Percentiles rank a stretch among this genome's conserved stretches.
phyloP scores from a whole-genome alignment of 1,140 invertebrate species.

The Rhagoletis zephyria region DNA sequence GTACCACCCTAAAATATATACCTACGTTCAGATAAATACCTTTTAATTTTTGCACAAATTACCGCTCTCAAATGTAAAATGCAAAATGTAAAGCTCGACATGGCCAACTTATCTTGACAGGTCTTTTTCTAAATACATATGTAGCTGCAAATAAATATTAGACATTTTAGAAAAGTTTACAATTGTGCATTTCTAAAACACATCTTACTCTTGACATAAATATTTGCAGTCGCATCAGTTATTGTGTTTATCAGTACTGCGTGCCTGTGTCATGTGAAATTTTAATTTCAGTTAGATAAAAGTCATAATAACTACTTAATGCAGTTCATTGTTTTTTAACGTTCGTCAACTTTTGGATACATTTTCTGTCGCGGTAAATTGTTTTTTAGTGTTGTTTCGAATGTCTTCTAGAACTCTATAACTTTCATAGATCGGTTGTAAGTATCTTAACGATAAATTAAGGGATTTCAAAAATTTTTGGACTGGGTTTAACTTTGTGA shows the following conservation, averaged over 20 bases:
- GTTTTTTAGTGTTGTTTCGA: not conserved
- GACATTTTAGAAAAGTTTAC: too few relatives aligned
- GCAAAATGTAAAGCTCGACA: too few relatives aligned
- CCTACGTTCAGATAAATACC: too few relatives aligned
- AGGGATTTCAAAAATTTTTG: too few relatives aligned
- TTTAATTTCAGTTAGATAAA: conserved; percentile 7
- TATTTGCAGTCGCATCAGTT: not conserved
- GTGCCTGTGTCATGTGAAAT: not conserved
- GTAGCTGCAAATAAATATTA: not conserved
- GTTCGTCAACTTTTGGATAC: not conserved
- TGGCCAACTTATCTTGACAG: conserved; percentile 2
- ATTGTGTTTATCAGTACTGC: not conserved
- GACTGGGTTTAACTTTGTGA: too few relatives aligned
- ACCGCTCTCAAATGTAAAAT: too few relatives aligned
- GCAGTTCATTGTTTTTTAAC: not conserved
- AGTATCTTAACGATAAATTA: too few relatives aligned
- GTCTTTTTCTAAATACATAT: not conserved
- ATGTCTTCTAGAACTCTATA: too few relatives aligned
- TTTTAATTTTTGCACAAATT: too few relatives aligned
- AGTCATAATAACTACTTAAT: not conserved
- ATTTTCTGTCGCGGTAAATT: not conserved
- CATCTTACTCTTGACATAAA: not conserved
- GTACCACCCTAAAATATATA: too few relatives aligned
- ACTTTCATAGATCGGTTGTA: too few relatives aligned
- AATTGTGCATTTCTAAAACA: too few relatives aligned